Evolutionary conservation across 2,888 invertebrate genomes (phyloP), one percentile per base, ranked within the genome.

Genomic region (Drosophila sordidula): DNA sequence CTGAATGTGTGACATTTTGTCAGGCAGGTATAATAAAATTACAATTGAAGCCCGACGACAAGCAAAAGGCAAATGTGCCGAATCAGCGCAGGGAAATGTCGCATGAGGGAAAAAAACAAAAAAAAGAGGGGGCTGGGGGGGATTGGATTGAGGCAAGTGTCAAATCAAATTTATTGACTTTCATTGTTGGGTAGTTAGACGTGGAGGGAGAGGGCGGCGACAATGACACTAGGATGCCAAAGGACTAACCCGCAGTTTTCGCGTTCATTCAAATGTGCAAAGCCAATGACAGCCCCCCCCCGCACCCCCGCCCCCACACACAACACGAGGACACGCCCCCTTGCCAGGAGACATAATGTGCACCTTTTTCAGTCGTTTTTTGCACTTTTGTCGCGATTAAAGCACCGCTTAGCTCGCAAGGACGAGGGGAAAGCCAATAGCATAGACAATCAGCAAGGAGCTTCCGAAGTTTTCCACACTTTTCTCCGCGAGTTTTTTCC

Each of bases 81-180:
- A 87, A 61, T 83, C 86, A 87, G 83, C 82, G 64, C 45, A 68
- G 75, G 61, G 34, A 83, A 68, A 58, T 55, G 50, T 54, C 44
- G 9, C 29, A 29, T 29, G 9, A 22, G 22, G 22, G 22, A 22
- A 22, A 12, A 12, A 34, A 12, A 34, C 12, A 12, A 42, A 16
- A 11, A 5, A 12, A 9, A 22, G 4, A 3, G 6, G 26, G 6
- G 34, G 8, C 6, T 18, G 32, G 46, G 29, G 29, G 8, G 52
- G 25, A 22, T 39, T 45, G 55, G 46, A 22, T 16, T 52, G 46
- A 55, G 68, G 73, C 67, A 74, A 80, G 78, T 85, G 85, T 88
- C 89, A 88, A 80, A 89, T 85, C 87, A 85, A 85, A 86, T 85
- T 88, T 85, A 85, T 85, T 88, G 85, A 85, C 84, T 88, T 83